Evolutionary conservation across 1,140 invertebrate genomes (phyloP).

Genomic region (Drosophila leontia): DNA sequence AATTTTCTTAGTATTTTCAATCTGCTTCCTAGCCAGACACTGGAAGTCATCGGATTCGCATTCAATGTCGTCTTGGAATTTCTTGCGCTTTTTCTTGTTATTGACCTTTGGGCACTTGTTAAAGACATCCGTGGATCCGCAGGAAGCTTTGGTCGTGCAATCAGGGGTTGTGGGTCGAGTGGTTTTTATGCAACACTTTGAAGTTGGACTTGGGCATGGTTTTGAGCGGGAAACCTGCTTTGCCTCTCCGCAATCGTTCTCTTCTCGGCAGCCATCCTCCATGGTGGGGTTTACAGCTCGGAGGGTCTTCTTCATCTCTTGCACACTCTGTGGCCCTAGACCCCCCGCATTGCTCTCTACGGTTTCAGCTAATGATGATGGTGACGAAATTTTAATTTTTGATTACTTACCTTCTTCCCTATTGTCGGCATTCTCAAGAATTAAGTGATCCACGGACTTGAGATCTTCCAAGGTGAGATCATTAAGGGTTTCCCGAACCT

Average conservation of each 20-base stretch:
- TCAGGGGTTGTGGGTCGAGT: background rate
- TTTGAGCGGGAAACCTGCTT: constrained; percentile 18
- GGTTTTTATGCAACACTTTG: constrained; percentile 18
- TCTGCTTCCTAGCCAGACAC: constrained; percentile 35
- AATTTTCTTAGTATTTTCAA: background rate
- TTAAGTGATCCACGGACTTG: constrained; percentile 42
- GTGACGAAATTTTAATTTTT: background rate
- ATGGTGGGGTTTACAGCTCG: constrained; percentile 2
- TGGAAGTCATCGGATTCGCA: constrained; percentile 51
- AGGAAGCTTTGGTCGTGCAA: constrained; percentile 4
- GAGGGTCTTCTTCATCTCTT: constrained; percentile 15
- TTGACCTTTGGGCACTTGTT: constrained; percentile 24
- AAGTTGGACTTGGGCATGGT: constrained; percentile 12
- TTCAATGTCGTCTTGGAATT: constrained; percentile 19
- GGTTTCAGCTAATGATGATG: constrained; percentile 3
- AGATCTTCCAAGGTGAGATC: constrained; percentile 56
- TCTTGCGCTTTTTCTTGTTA: constrained; percentile 2
- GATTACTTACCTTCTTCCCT: constrained; percentile 23
- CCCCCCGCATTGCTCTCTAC: constrained; percentile 59
- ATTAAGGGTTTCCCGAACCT: constrained; percentile 48
- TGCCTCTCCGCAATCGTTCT: constrained; percentile 35
- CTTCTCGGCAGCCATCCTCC: constrained; percentile 44
- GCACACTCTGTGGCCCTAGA: constrained; percentile 25
- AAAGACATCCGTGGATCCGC: constrained; percentile 1
- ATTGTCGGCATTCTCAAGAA: constrained; percentile 31